Evolutionary conservation across 2,888 invertebrate genomes (phyloP).

Genomic region (Orgyia antiqua): DNA sequence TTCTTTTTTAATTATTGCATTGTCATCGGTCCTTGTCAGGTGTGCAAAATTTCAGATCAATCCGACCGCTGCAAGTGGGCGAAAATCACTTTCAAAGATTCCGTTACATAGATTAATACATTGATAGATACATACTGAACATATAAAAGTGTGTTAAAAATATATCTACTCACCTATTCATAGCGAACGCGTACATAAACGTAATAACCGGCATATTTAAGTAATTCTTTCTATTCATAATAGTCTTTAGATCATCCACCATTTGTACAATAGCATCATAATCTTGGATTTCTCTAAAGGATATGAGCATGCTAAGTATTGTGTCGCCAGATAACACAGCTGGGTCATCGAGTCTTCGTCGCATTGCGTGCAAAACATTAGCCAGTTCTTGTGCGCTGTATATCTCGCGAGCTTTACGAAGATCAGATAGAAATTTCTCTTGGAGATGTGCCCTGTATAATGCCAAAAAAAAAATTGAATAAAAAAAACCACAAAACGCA

Average conservation of each 20-base stretch:
- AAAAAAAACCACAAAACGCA: too few species aligned
- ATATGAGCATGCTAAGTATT: conserved; percentile 94
- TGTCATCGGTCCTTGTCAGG: too few species aligned
- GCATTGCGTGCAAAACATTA: conserved; percentile 91
- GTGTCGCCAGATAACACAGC: conserved; percentile 97
- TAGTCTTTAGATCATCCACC: conserved; percentile 93
- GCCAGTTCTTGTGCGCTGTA: conserved; percentile 89
- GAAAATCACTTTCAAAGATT: too few species aligned
- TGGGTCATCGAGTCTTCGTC: conserved; percentile 96
- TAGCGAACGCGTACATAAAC: conserved; percentile 96
- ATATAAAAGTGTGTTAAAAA: too few species aligned
- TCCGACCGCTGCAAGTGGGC: too few species aligned
- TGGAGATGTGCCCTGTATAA: conserved; percentile 93
- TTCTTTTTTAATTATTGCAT: too few species aligned
- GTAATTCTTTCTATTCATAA: conserved; percentile 92
- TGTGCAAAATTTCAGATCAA: too few species aligned
- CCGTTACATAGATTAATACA: too few species aligned
- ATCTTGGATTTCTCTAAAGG: conserved; percentile 94
- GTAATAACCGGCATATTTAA: conserved; percentile 93
- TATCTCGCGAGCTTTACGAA: conserved; percentile 94
- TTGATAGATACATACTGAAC: too few species aligned
- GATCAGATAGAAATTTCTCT: conserved; percentile 96
- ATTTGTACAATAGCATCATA: conserved; percentile 98
- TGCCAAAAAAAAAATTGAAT: too few species aligned
- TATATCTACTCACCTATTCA: conserved; percentile 91